phyloP scores from a whole-genome alignment of 1,140 invertebrate genomes.

The Macrobrachium rosenbergii region DNA sequence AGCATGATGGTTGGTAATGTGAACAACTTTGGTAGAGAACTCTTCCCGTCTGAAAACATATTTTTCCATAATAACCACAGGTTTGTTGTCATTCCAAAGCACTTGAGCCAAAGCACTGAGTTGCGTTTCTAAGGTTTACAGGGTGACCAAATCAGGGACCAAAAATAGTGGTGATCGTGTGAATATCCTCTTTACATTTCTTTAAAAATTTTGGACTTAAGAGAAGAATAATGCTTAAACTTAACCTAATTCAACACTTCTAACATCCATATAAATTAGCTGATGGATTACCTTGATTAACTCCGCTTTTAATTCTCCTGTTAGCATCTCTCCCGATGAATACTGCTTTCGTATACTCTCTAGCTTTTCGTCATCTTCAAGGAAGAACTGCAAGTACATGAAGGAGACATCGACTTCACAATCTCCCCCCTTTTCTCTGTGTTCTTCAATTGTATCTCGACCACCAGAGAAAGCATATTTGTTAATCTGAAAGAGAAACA shows the following conservation, averaged over 20 bases:
- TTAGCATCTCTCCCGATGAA: constrained; percentile 89
- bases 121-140: no score
- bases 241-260: not conserved
- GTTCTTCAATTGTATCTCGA: constrained; percentile 92
- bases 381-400: constrained; percentile 96
- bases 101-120: no score
- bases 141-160: no score
- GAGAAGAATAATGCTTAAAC: no score
- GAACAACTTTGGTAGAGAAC: no score
- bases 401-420: constrained; percentile 96
- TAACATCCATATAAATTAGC: not conserved
- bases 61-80: no score
- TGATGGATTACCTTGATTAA: constrained; percentile 78
- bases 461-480: constrained; percentile 99
- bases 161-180: no score
- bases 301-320: constrained; percentile 94
- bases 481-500: constrained; percentile 75
- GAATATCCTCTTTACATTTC: no score
- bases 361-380: constrained; percentile 93
- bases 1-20: no score
- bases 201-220: no score
- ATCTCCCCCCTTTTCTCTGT: constrained; percentile 90
- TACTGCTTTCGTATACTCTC: constrained; percentile 89
- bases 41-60: no score
- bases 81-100: no score